Evolutionary conservation across 2,797 vertebrate species (phyloP).

Genomic region (Coccyzus lansbergi): DNA sequence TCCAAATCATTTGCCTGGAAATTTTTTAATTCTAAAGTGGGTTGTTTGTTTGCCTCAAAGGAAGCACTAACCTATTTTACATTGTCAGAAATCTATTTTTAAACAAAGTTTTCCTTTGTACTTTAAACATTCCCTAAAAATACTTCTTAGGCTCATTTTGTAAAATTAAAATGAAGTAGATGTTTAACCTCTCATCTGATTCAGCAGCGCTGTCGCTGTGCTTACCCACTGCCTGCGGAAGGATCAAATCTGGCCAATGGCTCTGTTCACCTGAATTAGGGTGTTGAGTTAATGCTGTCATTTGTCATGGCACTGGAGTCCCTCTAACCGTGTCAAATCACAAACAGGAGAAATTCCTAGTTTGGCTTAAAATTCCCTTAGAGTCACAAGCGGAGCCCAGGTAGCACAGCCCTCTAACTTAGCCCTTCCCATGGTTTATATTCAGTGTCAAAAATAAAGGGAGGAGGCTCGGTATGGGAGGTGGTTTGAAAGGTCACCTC

Average conservation of each 20-base stretch:
- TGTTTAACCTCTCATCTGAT: slow-evolving; percentile 35
- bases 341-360: neutral
- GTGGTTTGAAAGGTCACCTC: slow-evolving; percentile 41
- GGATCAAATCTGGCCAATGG: slow-evolving; percentile 4
- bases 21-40: slow-evolving; percentile 65
- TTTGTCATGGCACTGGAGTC: neutral
- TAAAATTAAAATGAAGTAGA: slow-evolving; percentile 64
- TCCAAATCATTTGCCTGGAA: slow-evolving; percentile 69
- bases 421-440: neutral
- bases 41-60: slow-evolving; percentile 71
- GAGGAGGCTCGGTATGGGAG: neutral
- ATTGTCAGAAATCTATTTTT: slow-evolving; percentile 73
- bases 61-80: slow-evolving; percentile 71
- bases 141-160: slow-evolving; percentile 59
- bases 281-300: neutral
- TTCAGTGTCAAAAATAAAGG: slow-evolving; percentile 16
- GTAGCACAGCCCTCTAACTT: neutral
- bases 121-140: slow-evolving; percentile 70
- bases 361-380: neutral
- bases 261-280: slow-evolving; percentile 17
- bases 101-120: slow-evolving; percentile 71
- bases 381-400: neutral
- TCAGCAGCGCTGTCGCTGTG: slow-evolving; percentile 38
- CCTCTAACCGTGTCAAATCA: slow-evolving; percentile 19
- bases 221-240: neutral